These are phyloP conservation scores for Pristionchus entomophagus DNA, from an alignment of 2,888 invertebrate species.

Conservation along the genomic window DNA sequence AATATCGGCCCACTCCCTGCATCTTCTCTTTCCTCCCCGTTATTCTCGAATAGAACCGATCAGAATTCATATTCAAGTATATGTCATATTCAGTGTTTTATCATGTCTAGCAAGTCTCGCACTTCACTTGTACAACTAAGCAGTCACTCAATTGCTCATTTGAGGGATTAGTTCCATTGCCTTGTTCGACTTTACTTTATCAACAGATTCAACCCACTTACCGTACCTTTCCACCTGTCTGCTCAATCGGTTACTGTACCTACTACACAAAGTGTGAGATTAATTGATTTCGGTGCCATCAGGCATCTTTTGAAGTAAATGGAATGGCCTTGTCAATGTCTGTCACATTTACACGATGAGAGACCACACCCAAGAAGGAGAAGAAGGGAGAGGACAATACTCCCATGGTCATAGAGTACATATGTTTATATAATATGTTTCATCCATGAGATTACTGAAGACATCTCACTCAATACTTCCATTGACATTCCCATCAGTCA, in stretches of 20 bases:
- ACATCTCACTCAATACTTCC: background rate
- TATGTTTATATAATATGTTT: too few species aligned
- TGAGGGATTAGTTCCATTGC: background rate
- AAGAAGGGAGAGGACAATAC: background rate
- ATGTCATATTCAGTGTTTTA: constrained; percentile 1
- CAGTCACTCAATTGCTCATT: background rate
- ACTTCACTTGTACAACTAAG: background rate
- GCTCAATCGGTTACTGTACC: constrained; percentile 16
- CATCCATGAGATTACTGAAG: background rate
- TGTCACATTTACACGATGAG: background rate
- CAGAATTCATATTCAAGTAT: constrained; percentile 20
- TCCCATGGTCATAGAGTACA: too few species aligned
- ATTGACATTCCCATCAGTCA: background rate
- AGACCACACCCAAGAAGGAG: constrained; percentile 10
- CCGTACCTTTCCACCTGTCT: background rate
- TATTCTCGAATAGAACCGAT: background rate
- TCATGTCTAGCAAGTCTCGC: background rate
- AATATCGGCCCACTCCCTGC: background rate
- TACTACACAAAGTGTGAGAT: constrained; percentile 42
- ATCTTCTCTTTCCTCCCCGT: too few species aligned
- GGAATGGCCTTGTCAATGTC: constrained; percentile 34
- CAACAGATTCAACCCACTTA: background rate
- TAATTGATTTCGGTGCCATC: constrained; percentile 29
- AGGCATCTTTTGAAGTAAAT: constrained; percentile 10
- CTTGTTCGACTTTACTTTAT: background rate